These are phyloP conservation scores for Heliconius eleuchia DNA, from an alignment of 1,140 invertebrate species.

Conservation along the genomic window DNA sequence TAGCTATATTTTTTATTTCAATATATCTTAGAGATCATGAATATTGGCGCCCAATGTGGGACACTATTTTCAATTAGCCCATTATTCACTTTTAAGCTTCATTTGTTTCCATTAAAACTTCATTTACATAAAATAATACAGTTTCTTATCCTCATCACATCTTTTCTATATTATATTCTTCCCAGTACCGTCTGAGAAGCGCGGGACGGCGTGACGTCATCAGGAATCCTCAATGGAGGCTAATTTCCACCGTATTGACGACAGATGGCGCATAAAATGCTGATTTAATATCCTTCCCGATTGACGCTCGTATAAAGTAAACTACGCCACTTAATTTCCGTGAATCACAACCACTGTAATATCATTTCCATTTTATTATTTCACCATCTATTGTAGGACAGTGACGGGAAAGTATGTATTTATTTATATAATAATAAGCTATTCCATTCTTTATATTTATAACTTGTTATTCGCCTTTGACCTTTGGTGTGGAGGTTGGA, in stretches of 20 bases:
- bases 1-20: too few relatives aligned
- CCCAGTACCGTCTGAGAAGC: neutral
- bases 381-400: conserved; percentile 9
- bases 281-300: conserved; percentile 16
- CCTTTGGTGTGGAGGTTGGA: too few relatives aligned
- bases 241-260: conserved; percentile 10
- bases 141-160: neutral
- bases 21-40: neutral
- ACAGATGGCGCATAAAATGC: conserved; percentile 29
- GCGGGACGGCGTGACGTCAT: conserved; percentile 15
- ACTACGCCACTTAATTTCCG: conserved; percentile 27
- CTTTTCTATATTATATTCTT: neutral
- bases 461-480: too few relatives aligned
- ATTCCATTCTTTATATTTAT: neutral
- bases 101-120: neutral
- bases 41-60: conserved; percentile 9
- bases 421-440: conserved; percentile 4
- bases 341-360: conserved; percentile 16
- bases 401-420: neutral
- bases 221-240: conserved; percentile 7
- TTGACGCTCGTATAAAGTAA: conserved; percentile 27
- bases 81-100: neutral
- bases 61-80: neutral
- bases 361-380: conserved; percentile 19
- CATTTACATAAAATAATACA: neutral